Evolutionary conservation across 2,113 vertebrate species (phyloP).

Genomic region (Ptilorrhoa leucosticta): DNA sequence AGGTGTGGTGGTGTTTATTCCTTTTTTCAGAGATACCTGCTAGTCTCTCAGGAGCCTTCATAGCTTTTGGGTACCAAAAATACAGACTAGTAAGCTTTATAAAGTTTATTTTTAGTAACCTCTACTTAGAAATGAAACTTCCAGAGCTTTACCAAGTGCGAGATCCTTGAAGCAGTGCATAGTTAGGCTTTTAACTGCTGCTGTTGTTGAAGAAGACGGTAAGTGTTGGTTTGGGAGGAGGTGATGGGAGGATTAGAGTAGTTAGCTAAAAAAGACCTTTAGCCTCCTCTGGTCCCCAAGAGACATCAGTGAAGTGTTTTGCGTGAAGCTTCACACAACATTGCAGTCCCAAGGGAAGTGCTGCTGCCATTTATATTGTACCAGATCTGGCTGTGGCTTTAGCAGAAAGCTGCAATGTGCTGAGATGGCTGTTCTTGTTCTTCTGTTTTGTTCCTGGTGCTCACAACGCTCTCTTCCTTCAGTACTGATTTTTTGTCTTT

Average conservation of each 20-base stretch:
- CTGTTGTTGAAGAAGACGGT: background rate
- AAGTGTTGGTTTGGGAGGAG: background rate
- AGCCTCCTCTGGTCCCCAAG: background rate
- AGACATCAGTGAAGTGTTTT: background rate
- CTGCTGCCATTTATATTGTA: background rate
- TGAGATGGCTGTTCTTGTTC: background rate
- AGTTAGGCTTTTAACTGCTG: background rate
- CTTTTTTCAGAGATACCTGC: background rate
- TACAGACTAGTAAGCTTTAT: background rate
- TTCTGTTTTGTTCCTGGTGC: background rate
- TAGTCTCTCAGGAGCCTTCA: background rate
- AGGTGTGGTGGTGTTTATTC: background rate
- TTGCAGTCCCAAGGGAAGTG: background rate
- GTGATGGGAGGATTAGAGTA: background rate
- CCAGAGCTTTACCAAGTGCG: background rate
- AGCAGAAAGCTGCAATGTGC: background rate
- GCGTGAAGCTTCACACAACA: background rate
- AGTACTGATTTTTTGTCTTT: background rate
- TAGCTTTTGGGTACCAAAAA: background rate
- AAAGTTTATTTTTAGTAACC: background rate
- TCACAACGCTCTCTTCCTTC: background rate
- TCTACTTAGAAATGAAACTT: background rate
- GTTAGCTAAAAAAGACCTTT: slow-evolving; percentile 20
- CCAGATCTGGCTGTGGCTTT: background rate
- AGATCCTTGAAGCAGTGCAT: background rate